Evolutionary conservation across 2,113 vertebrate genomes (phyloP).

Genomic region (Bothrops jararaca): DNA sequence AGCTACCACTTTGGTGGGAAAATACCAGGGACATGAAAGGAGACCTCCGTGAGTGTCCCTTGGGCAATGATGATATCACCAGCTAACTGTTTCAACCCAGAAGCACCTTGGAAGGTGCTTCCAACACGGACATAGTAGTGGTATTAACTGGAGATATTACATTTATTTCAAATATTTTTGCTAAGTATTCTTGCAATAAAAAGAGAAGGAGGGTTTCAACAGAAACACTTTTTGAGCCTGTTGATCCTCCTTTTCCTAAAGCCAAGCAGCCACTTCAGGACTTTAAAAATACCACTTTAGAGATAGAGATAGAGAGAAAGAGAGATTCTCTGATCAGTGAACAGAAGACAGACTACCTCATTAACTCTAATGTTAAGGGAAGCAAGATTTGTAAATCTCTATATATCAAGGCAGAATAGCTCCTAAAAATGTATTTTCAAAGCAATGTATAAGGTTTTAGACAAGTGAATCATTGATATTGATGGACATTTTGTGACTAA

Average conservation of each 20-base stretch:
- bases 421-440: slow-evolving; percentile 33
- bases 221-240: slow-evolving; percentile 52
- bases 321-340: slow-evolving; percentile 46
- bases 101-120: no score
- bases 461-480: slow-evolving; percentile 40
- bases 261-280: slow-evolving; percentile 62
- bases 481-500: slow-evolving; percentile 40
- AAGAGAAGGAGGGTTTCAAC: slow-evolving; percentile 36
- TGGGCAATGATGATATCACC: no score
- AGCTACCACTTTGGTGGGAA: no score
- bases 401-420: slow-evolving; percentile 29
- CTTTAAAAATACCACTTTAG: slow-evolving; percentile 52
- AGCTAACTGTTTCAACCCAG: no score
- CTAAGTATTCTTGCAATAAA: slow-evolving; percentile 34
- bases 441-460: slow-evolving; percentile 31
- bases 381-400: slow-evolving; percentile 21
- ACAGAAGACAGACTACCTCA: slow-evolving; percentile 48
- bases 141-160: slow-evolving; percentile 26
- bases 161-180: slow-evolving; percentile 16
- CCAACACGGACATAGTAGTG: no score
- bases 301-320: neutral
- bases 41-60: no score
- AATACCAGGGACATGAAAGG: no score
- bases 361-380: slow-evolving; percentile 31
- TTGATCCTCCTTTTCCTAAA: slow-evolving; percentile 66